These are phyloP conservation scores for Dasysyrphus tricinctus DNA, from an alignment of 2,888 invertebrate genomes.

Conservation along the genomic window DNA sequence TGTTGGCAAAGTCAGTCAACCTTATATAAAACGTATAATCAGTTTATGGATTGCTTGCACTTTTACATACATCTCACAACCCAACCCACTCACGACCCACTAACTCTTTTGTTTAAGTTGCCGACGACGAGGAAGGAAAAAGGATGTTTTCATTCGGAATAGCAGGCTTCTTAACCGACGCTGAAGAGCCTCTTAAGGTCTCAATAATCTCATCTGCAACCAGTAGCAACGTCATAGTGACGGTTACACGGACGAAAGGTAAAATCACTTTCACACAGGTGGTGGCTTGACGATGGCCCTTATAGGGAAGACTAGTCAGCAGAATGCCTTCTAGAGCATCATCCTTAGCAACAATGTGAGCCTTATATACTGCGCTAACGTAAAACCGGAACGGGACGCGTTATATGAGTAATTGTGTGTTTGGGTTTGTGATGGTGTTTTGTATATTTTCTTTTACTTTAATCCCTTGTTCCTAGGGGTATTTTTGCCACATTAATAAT, in stretches of 20 bases:
- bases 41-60: constrained; percentile 40
- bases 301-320: constrained; percentile 54
- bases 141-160: constrained; percentile 55
- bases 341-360: constrained; percentile 43
- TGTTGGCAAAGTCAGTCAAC: constrained; percentile 25
- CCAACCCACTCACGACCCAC: constrained; percentile 27
- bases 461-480: constrained; percentile 57
- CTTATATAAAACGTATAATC: constrained; percentile 39
- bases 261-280: constrained; percentile 69
- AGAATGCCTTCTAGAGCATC: constrained; percentile 40
- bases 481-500: constrained; percentile 71
- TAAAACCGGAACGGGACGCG: constrained; percentile 20
- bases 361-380: constrained; percentile 27
- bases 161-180: constrained; percentile 50
- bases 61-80: neutral
- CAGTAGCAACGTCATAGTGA: constrained; percentile 39
- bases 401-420: constrained; percentile 27
- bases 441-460: constrained; percentile 35
- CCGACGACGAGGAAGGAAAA: constrained; percentile 21
- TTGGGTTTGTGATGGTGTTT: constrained; percentile 3
- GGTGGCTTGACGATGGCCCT: constrained; percentile 56
- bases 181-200: constrained; percentile 53
- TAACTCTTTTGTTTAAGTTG: constrained; percentile 49
- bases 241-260: constrained; percentile 50
- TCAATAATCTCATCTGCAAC: constrained; percentile 61